A percentile compares a stretch with the other conserved stretches of the same genome.
Evolutionary conservation across 2,797 vertebrate species (phyloP).

Genomic region (Toxotes lorentzi): DNA sequence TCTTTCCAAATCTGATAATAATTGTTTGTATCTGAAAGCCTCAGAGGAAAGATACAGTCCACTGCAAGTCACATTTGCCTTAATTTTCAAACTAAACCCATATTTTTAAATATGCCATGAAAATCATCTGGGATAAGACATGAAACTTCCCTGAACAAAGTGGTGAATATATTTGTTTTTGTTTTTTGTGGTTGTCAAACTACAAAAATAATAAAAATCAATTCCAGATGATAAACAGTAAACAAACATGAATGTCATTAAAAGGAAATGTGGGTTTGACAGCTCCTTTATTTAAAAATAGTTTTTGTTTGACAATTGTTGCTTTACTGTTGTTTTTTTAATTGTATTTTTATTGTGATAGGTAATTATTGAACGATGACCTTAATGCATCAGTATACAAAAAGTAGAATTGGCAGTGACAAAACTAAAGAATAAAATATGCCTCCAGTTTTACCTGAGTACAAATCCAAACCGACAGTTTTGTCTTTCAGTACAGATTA

Average conservation of each 20-base stretch:
- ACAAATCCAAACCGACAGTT: neutral
- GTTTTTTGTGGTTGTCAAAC: slow-evolving; percentile 29
- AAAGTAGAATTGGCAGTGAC: slow-evolving; percentile 12
- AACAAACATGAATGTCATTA: slow-evolving; percentile 17
- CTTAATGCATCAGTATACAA: slow-evolving; percentile 27
- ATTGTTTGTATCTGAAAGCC: slow-evolving; percentile 24
- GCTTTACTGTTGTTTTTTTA: slow-evolving; percentile 9
- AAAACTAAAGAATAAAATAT: slow-evolving; percentile 25
- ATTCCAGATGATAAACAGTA: slow-evolving; percentile 34
- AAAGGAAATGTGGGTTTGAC: slow-evolving; percentile 36
- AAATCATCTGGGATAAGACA: slow-evolving; percentile 20
- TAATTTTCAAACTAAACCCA: slow-evolving; percentile 6
- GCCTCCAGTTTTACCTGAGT: neutral
- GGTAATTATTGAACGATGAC: slow-evolving; percentile 8
- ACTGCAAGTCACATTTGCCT: slow-evolving; percentile 36
- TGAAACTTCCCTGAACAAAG: slow-evolving; percentile 28
- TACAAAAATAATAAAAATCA: neutral
- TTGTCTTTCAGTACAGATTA: neutral
- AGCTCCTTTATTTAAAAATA: slow-evolving; percentile 27
- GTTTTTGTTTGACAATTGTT: slow-evolving; percentile 24
- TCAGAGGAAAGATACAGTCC: slow-evolving; percentile 23
- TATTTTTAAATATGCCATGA: slow-evolving; percentile 4
- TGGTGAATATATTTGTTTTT: slow-evolving; percentile 22
- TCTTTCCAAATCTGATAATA: slow-evolving; percentile 38
- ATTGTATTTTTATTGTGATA: slow-evolving; percentile 18